phyloP scores from a whole-genome alignment of 2,888 invertebrate genomes.

The Harpalus rufipes region DNA sequence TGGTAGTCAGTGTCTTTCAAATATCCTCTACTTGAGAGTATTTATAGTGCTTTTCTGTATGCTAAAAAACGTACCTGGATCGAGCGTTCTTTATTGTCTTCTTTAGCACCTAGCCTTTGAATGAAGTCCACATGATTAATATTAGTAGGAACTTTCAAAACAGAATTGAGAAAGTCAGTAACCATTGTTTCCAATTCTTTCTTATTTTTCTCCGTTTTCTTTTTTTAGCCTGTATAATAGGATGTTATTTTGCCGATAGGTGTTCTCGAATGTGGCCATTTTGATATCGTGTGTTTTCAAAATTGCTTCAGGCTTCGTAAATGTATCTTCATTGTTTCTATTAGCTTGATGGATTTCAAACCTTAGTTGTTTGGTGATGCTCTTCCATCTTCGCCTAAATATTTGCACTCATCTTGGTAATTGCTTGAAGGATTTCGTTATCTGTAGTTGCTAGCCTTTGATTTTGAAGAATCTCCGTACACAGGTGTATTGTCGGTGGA shows the following conservation, averaged over 20 bases:
- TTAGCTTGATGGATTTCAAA: slow-evolving; percentile 16
- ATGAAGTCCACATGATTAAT: slow-evolving; percentile 6
- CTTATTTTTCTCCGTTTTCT: slow-evolving; percentile 17
- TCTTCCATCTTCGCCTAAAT: background rate
- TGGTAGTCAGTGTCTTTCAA: background rate
- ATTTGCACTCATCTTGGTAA: background rate
- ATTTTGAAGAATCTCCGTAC: background rate
- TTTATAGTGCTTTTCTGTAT: too few relatives aligned
- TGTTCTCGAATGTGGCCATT: background rate
- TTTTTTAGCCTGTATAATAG: background rate
- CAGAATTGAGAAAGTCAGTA: background rate
- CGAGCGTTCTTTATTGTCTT: slow-evolving; percentile 6
- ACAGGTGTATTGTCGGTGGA: background rate
- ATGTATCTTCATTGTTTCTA: background rate
- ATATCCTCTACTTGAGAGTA: slow-evolving; percentile 1
- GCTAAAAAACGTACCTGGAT: slow-evolving; percentile 3
- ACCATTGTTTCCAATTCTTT: background rate
- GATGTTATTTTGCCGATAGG: slow-evolving; percentile 7
- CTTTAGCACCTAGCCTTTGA: background rate
- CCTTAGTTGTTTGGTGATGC: slow-evolving; percentile 5
- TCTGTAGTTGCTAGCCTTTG: background rate
- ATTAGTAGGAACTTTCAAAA: slow-evolving; percentile 1
- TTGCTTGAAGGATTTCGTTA: slow-evolving; percentile 22
- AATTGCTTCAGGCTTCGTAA: background rate
- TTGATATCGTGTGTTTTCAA: slow-evolving; percentile 7